Conservation (phyloP, 2,797 vertebrate species). For the Rhinatrema bivittatum region DNA sequence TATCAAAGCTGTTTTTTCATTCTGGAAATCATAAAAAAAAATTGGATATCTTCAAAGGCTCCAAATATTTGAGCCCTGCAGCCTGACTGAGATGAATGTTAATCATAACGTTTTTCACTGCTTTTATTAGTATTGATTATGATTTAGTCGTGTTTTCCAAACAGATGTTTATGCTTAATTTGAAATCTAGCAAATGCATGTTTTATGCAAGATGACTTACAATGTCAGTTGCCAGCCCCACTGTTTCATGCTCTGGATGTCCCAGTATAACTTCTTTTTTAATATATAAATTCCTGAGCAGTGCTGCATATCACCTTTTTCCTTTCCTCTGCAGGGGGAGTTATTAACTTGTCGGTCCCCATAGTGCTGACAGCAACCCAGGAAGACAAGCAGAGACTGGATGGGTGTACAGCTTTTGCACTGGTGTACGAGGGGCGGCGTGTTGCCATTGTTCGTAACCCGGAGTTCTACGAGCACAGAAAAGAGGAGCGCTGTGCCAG, state of each 20-base stretch:
- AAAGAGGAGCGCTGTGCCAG: constrained; percentile 94
- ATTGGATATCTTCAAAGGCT: not conserved
- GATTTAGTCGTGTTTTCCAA: not conserved
- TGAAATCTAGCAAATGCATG: accelerated
- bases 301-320: no score
- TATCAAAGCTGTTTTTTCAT: no score
- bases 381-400: constrained; percentile 82
- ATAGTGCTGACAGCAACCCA: constrained; percentile 78
- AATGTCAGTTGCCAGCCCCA: no score
- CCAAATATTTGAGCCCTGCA: not conserved
- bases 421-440: constrained; percentile 74
- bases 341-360: constrained; percentile 94
- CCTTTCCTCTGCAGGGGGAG: constrained; percentile 64
- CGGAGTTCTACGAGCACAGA: constrained; percentile 89
- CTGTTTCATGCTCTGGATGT: no score
- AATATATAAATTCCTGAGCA: no score
- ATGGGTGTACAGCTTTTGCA: constrained; percentile 79
- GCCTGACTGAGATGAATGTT: not conserved
- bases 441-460: constrained; percentile 91
- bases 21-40: not conserved
- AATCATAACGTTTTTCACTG: not conserved
- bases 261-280: no score
- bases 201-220: no score
- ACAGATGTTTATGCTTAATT: not conserved
- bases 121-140: not conserved